Evolutionary conservation across 2,797 vertebrate species (phyloP), one percentile per base, ranked within the genome.

Genomic region (Halcyon smyrnensis): DNA sequence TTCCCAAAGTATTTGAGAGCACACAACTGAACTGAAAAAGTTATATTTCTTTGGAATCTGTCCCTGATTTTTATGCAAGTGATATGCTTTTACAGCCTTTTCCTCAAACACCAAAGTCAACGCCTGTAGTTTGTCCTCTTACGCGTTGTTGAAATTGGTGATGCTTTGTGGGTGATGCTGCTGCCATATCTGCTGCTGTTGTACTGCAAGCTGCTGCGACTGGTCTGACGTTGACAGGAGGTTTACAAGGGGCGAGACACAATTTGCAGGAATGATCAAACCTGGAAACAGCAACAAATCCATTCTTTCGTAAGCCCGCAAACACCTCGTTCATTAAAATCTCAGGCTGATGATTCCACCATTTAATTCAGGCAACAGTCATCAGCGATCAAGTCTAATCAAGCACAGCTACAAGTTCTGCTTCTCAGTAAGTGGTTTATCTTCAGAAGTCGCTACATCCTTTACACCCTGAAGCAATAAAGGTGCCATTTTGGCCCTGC

Each of bases 121-220:
- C 85, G 95, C 95, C 94, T 96, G 95, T 21, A 15, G 54, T 85
- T 88, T 77, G 93, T 85, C 93, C 95, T 93, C 91, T 95, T 76
- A 99, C 14, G 99, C 98, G 51, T 97, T 98, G 98, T 98, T 98
- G 23, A 98, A 97, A 83, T 98, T 99, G 96, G 99, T 98, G 97
- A 99, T 98, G 97, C 99, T 99, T 95, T 99, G 99, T 1, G 99
- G 99, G 97, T 99, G 99, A 59, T 99, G 99, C 98, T 99, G 99
- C 96, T 99, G 99, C 98, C 99, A 99, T 80, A 99, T 99, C 98
- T 99, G 99, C 91, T 99, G 99, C 98, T 99, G 99, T 85, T 99
- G 99, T 65, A 99, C 99, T 0, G 99, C 99, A 12, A 99, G 98
- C 98, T 99, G 99, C 69, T 99, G 99, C 37, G 98, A 99, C 98